A percentile compares a stretch with the other conserved stretches of the same genome.
Conservation (phyloP, 2,797 vertebrate species). For the Eupleurogrammus muticus region DNA sequence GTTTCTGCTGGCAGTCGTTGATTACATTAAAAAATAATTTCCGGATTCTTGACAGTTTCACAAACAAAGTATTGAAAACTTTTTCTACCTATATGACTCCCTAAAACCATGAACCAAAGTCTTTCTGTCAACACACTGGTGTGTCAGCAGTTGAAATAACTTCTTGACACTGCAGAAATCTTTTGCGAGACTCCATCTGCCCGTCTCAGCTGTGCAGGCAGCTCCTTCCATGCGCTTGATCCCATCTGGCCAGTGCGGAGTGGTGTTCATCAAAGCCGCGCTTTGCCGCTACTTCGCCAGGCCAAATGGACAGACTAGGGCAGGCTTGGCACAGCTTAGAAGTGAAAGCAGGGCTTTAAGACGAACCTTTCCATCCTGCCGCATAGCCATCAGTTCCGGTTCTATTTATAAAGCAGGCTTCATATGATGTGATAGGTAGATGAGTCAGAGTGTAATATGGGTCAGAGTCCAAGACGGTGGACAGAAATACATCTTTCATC, state of each 20-base stretch:
- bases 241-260: conserved; percentile 8
- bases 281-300: conserved; percentile 1
- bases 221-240: conserved; percentile 33
- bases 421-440: conserved; percentile 33
- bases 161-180: conserved; percentile 28
- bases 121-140: conserved; percentile 27
- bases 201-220: conserved; percentile 32
- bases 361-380: conserved; percentile 23
- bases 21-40: too few species aligned
- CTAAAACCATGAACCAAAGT: conserved; percentile 12
- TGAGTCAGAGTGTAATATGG: conserved; percentile 49
- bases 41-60: not conserved
- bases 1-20: too few species aligned
- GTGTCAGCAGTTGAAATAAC: conserved; percentile 51
- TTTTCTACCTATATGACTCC: conserved; percentile 47
- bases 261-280: conserved; percentile 43
- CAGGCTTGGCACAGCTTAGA: conserved; percentile 50
- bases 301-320: conserved; percentile 17
- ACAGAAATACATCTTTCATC: conserved; percentile 47
- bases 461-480: conserved; percentile 35
- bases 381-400: conserved; percentile 26
- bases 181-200: conserved; percentile 43
- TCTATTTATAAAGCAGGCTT: conserved; percentile 59
- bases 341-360: conserved; percentile 48
- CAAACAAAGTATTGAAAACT: conserved; percentile 35